Evolutionary conservation across 2,888 invertebrate genomes (phyloP), one percentile per base, ranked within the genome.

Genomic region (Gymnocheta viridis): DNA sequence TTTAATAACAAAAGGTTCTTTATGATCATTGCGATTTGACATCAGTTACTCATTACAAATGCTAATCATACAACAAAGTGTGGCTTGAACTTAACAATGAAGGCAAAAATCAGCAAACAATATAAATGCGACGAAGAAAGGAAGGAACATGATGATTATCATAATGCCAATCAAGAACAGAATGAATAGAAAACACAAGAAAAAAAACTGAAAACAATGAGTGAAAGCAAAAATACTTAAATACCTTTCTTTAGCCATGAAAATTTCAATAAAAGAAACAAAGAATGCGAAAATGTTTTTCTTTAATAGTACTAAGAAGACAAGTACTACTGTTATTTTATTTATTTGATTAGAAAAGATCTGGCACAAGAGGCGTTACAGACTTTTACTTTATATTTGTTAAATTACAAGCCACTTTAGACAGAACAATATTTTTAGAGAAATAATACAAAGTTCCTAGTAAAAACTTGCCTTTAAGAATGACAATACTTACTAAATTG

Each of bases 31-130:
- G 67, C 9, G 27, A 60, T 69, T 70, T 82, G 66, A 79, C 56
- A 69, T 67, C 77, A 80, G 51, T 60, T 62, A 82, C 82, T 85
- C 79, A 82, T 82, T 80, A 76, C 79, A 49, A 82, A 85, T 85
- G 72, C 80, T 82, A 82, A 82, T 76, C 85, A 80, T 77, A 85
- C 67, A 67, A 58, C 51, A 66, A 51, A 80, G 76, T 54, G 70
- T 66, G 70, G 58, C 44, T 32, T 58, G 44, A 66, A 74, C 29
- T 76, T 51, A 83, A 80, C 69, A 79, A 74, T 82, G 67, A 64
- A 47, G 49, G 47, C 49, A 41, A 58, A 62, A 60, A 35, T 54
- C 35, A 51, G 29, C 44, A 58, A 66, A 58, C 38, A 38, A 64
- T 41, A 51, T n/a, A 51, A 44, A 10, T 29, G 27, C n/a, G 44